Conservation (phyloP, 1,140 invertebrate genomes). For the Saxidomus purpurata region DNA sequence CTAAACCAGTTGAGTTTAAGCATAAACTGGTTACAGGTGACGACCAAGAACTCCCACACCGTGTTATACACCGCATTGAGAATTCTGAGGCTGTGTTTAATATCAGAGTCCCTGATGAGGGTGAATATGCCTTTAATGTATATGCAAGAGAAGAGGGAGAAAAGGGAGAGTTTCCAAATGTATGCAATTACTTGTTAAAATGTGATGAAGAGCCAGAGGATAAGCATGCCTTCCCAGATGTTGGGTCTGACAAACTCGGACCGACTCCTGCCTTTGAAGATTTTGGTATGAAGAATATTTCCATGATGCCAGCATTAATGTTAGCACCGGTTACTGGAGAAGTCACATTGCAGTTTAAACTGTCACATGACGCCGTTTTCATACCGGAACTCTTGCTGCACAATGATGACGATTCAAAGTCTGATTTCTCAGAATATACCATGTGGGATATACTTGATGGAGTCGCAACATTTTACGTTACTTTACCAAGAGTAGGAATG, state of each 20-base stretch:
- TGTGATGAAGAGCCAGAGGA: constrained; percentile 76
- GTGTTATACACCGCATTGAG: constrained; percentile 72
- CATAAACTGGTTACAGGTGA: constrained; percentile 75
- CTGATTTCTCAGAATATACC: constrained; percentile 65
- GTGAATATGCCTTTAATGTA: constrained; percentile 75
- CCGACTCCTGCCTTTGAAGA: constrained; percentile 67
- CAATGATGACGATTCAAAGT: constrained; percentile 52
- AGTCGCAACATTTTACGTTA: constrained; percentile 61
- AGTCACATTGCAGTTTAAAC: constrained; percentile 70
- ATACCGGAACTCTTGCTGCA: constrained; percentile 62
- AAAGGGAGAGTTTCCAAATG: constrained; percentile 72
- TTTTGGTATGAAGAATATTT: constrained; percentile 72
- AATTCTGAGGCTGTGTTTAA: constrained; percentile 73
- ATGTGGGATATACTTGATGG: constrained; percentile 65
- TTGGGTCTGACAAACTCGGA: constrained; percentile 68
- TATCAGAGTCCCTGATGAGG: constrained; percentile 71
- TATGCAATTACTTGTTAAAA: constrained; percentile 74
- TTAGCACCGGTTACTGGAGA: constrained; percentile 71
- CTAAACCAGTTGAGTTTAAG: constrained; percentile 75
- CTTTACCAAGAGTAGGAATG: constrained; percentile 57
- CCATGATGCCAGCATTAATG: constrained; percentile 63
- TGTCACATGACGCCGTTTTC: constrained; percentile 58
- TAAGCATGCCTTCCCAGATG: constrained; percentile 72
- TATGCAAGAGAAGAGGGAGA: constrained; percentile 72
- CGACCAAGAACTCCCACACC: constrained; percentile 64